Evolutionary conservation across 1,140 invertebrate genomes (phyloP), one percentile per base, ranked within the genome.

Genomic region (Littorina saxatilis): DNA sequence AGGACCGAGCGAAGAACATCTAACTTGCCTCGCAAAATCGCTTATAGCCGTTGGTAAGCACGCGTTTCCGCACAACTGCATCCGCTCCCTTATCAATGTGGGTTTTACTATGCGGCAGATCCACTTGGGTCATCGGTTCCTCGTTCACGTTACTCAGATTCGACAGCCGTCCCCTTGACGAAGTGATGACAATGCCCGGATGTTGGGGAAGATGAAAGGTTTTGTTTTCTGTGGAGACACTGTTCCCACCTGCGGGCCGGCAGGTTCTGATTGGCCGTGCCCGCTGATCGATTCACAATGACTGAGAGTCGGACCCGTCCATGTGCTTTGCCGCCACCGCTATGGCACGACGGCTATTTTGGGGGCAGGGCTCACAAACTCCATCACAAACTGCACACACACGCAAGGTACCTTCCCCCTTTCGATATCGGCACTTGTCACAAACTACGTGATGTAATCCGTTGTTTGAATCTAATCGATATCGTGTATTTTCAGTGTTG

Each of bases 161-260:
- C 55, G 55, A 73, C 32, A 73, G n/a, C 58, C 35, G 76, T 63
- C 23, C 27, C 58, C 55, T 78, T 78, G 76, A 78, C 76, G 76
- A 78, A 39, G 39, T 63, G 52, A 66, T 43, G 55, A 63, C 76
- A 78, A 78, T 78, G 76, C 76, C 76, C 76, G 76, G 76, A 78
- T 78, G 76, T 78, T 66, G n/a, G 58, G 32, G 58, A 78, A 78
- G 55, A 66, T 58, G 76, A 78, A 78, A 78, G 55, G 35, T 39
- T 73, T 73, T 47, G 70, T 73, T 73, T 73, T 73, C 37, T 73
- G 40, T 73, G 39, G 55, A 63, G 55, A 66, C 76, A 63, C 58
- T n/a, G 55, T 63, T 58, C 55, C 35, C 76, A 78, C 76, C 76
- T 78, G 76, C 76, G 37, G 35, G 47, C 58, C 58, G 76, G 55